phyloP scores from a whole-genome alignment of 2,888 invertebrate species.

The Mesopsocus fuscifrons region DNA sequence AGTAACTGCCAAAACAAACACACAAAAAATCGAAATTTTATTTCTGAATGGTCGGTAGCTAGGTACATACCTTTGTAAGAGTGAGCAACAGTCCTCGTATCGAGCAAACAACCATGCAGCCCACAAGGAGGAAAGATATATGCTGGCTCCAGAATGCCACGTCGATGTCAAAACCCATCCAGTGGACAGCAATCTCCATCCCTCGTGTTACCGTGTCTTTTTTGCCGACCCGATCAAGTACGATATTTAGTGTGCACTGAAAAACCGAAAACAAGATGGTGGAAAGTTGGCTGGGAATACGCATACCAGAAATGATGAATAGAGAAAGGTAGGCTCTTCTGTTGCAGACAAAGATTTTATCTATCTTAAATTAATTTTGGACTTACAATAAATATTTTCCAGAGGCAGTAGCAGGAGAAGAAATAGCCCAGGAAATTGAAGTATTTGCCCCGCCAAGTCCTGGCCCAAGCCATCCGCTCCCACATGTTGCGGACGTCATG shows the following conservation, averaged over 20 bases:
- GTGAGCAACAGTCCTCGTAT: constrained; percentile 90
- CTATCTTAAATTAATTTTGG: too few relatives aligned
- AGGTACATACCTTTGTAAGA: constrained; percentile 92
- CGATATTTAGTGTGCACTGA: constrained; percentile 94
- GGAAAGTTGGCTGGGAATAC: too few relatives aligned
- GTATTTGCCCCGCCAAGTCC: constrained; percentile 92
- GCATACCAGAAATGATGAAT: too few relatives aligned
- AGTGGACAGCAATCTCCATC: constrained; percentile 89
- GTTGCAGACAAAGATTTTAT: too few relatives aligned
- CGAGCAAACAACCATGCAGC: constrained; percentile 95
- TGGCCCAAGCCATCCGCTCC: constrained; percentile 85
- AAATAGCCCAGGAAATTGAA: constrained; percentile 97
- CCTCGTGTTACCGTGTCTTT: constrained; percentile 96
- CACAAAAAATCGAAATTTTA: too few relatives aligned
- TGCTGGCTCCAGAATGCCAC: constrained; percentile 99
- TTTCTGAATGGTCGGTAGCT: too few relatives aligned
- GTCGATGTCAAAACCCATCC: constrained; percentile 90
- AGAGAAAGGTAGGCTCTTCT: too few relatives aligned
- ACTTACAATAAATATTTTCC: constrained; percentile 98
- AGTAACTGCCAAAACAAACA: too few relatives aligned
- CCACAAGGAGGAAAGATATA: constrained; percentile 89
- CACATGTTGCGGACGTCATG: constrained; percentile 83
- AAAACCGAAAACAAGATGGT: constrained; percentile 22
- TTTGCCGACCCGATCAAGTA: constrained; percentile 95
- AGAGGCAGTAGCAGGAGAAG: constrained; percentile 93